Base-by-base conservation (phyloP, 2,113 vertebrate species). In the Rhegmatorhina hoffmannsi region DNA sequence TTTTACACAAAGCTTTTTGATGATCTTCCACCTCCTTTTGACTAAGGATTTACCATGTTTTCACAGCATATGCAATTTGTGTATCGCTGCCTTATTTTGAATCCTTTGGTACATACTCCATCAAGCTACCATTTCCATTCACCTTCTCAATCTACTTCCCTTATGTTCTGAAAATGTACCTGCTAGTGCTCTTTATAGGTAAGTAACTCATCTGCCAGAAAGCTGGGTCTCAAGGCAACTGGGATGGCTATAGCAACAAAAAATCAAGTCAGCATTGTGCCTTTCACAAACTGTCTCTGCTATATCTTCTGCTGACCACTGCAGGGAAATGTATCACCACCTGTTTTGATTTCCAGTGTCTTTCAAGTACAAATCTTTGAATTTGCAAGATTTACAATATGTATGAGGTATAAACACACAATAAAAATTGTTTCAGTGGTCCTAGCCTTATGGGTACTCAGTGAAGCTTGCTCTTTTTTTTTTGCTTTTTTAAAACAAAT, bases 181-280 rank as follows among this genome's bases (percentile, higher is more conserved):
- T 99, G 74, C 76, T 97, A 23, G 91, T 98, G 55, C 98, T 99
- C 15, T 96, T 98, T 50, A 76, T 97, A 53, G 99, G 99, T 99
- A 98, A 99, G 98, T 96, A 59, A 36, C n/a, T 84, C 60, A 79
- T 66, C 17, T 73, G 64, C 46, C 80, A 68, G 87, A 47, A 66
- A 86, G 75, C 68, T 70, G 23, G 10, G 15, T 79, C n/a, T 52
- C 60, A 75, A 38, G 10, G 21, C 23, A 81, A 12, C 10, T 58
- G n/a, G 6, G 24, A 70, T 55, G 25, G 33, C 23, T 56, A 10
- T 21, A 29, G 17, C 58, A 87, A 80, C 7, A 69, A 68, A 58
- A 74, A 50, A 31, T 58, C 9, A n/a, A 23, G 52, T 38, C 26
- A 8, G 2, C 25, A 44, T 7, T 15, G 3, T 20, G 60, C 40